Evolutionary conservation across 2,797 vertebrate genomes (phyloP), one percentile per base, ranked within the genome.

Genomic region (Cynopterus sphinx): DNA sequence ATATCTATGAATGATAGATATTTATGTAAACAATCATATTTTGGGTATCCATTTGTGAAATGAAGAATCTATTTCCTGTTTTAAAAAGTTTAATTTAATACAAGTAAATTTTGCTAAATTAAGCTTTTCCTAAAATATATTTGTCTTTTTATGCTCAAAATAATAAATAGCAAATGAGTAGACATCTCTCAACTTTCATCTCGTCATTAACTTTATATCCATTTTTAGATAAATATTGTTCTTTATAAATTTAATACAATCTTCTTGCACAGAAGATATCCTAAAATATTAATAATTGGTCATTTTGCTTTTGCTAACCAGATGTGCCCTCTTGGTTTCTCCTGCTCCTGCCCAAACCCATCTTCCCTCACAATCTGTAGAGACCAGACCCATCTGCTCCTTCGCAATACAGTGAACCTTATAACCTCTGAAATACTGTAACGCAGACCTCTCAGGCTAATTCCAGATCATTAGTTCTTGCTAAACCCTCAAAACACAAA

Each of bases 61-160:
- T 89, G 31, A 94, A 75, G 36, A 82, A 49, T 84, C 26, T 83
- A 17, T 51, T 94, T 86, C 24, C 26, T 79, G 39, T 74, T 95
- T 92, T 22, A 51, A 90, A 49, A 28, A 6, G 31, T 83, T 71
- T 46, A 41, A 67, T 81, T 33, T 51, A 55, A 43, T 57, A n/a
- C 19, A 73, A 70, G 7, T 83, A 31, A 26, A 46, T 39, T 90
- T 90, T 81, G 17, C 74, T 22, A 55, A 87, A 15, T 68, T 22
- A 1, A 63, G 9, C 24, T 81, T 92, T 84, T 31, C 31, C 7
- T 59, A 4, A 51, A 21, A 15, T 36, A 1, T 16, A 22, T 71
- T 86, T 91, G 21, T 7, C 10, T 70, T 94, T 65, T 63, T 55
- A 19, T 83, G 11, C 67, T 86, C 36, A 33, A 59, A 57, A 28